Conservation (phyloP, 1,140 invertebrate genomes). For the Tetranychus cinnabarinus region DNA sequence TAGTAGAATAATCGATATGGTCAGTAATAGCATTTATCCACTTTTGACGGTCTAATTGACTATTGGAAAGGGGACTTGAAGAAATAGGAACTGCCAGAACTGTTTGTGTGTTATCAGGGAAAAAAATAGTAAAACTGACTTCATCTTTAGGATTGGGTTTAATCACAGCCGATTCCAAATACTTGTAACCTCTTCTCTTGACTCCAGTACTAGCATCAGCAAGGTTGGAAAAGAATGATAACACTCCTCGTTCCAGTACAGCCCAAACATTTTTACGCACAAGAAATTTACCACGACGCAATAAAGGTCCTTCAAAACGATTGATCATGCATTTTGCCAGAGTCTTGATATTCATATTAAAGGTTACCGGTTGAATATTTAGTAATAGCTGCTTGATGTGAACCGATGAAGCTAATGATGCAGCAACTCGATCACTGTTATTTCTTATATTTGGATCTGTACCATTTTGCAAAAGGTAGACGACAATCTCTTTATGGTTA, state of each 20-base stretch:
- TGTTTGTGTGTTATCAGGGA: neutral
- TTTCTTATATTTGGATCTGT: slow-evolving; percentile 23
- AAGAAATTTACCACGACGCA: slow-evolving; percentile 29
- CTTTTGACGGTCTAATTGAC: slow-evolving; percentile 24
- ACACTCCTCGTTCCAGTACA: slow-evolving; percentile 37
- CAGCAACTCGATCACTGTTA: slow-evolving; percentile 29
- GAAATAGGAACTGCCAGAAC: neutral
- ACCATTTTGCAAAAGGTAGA: slow-evolving; percentile 36
- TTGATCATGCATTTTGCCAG: slow-evolving; percentile 21
- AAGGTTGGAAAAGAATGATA: slow-evolving; percentile 34
- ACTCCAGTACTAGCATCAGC: slow-evolving; percentile 33
- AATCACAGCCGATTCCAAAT: slow-evolving; percentile 34
- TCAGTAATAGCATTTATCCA: slow-evolving; percentile 39
- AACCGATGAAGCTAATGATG: slow-evolving; percentile 31
- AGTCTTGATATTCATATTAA: slow-evolving; percentile 25
- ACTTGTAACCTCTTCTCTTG: slow-evolving; percentile 35
- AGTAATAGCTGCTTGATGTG: slow-evolving; percentile 37
- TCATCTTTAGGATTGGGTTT: slow-evolving; percentile 20
- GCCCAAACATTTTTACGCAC: slow-evolving; percentile 37
- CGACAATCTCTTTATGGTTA: slow-evolving; percentile 36
- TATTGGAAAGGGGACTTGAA: neutral
- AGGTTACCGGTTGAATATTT: slow-evolving; percentile 26
- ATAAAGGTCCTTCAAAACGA: slow-evolving; percentile 36
- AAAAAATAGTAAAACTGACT: slow-evolving; percentile 2
- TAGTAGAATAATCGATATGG: slow-evolving; percentile 38